A percentile compares a stretch with the other conserved stretches of the same genome.
Conservation (phyloP, 2,113 vertebrate genomes). For the Picathartes gymnocephalus region DNA sequence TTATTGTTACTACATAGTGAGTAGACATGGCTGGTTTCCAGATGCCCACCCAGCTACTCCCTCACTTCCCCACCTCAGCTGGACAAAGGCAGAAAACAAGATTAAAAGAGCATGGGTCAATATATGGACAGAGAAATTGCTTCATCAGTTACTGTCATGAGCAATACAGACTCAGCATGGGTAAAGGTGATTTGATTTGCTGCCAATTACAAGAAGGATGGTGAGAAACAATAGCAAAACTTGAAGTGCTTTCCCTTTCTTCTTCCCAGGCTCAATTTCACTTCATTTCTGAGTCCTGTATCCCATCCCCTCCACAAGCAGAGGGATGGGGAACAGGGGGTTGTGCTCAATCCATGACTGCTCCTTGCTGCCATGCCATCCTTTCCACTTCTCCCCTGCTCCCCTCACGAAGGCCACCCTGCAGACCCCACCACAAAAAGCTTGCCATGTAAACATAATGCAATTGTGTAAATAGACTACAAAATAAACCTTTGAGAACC, state of each 20-base stretch:
- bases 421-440: not conserved
- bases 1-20: not conserved
- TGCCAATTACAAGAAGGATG: not conserved
- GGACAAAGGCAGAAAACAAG: not conserved
- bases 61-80: not conserved
- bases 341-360: not conserved
- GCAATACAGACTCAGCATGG: not conserved
- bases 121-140: not conserved
- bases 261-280: not conserved
- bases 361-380: accelerated
- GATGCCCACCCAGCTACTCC: not conserved
- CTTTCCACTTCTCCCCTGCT: not conserved
- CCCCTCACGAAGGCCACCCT: not conserved
- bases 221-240: not conserved
- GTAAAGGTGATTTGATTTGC: not conserved
- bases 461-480: not conserved
- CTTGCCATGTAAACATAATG: not conserved
- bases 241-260: not conserved
- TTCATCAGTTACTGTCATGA: not conserved
- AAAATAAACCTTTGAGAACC: not conserved
- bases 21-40: not conserved
- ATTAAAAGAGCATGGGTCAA: not conserved
- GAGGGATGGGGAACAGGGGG: not conserved
- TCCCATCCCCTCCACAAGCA: not conserved
- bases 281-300: not conserved